phyloP scores from a whole-genome alignment of 2,888 invertebrate genomes.

The Drosophila kokeensis region DNA sequence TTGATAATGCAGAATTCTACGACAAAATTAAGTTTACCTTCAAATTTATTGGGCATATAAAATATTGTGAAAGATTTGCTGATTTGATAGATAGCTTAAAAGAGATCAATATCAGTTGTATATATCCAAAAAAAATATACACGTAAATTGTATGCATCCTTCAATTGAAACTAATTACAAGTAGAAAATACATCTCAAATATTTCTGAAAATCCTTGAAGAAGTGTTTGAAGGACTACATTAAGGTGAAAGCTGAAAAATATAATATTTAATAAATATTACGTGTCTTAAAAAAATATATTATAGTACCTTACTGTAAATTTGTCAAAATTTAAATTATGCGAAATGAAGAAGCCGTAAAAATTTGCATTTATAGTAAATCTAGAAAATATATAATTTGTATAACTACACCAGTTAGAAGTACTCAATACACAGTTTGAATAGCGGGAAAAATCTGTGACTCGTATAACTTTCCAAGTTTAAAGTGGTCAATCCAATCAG shows the following conservation, averaged over 20 bases:
- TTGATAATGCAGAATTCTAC: slow-evolving; percentile 19
- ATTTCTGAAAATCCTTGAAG: too few species aligned
- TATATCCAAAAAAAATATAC: not conserved
- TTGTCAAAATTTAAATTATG: too few species aligned
- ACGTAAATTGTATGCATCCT: not conserved
- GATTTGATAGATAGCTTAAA: not conserved
- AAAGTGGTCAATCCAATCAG: not conserved
- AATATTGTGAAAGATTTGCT: not conserved
- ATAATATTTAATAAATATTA: too few species aligned
- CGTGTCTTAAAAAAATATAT: not conserved
- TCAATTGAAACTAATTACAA: too few species aligned
- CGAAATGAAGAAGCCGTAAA: too few species aligned
- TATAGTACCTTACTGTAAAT: not conserved
- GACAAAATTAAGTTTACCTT: not conserved
- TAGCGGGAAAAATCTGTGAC: not conserved
- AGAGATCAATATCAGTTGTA: not conserved
- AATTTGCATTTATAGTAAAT: too few species aligned
- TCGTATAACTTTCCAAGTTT: not conserved
- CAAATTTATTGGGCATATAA: not conserved
- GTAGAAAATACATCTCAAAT: too few species aligned
- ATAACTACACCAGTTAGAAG: not conserved
- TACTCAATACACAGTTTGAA: not conserved
- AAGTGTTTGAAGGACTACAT: too few species aligned
- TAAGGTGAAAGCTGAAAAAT: too few species aligned
- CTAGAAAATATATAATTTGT: not conserved